Evolutionary conservation across 2,888 invertebrate species (phyloP).

Genomic region (Rapana venosa): DNA sequence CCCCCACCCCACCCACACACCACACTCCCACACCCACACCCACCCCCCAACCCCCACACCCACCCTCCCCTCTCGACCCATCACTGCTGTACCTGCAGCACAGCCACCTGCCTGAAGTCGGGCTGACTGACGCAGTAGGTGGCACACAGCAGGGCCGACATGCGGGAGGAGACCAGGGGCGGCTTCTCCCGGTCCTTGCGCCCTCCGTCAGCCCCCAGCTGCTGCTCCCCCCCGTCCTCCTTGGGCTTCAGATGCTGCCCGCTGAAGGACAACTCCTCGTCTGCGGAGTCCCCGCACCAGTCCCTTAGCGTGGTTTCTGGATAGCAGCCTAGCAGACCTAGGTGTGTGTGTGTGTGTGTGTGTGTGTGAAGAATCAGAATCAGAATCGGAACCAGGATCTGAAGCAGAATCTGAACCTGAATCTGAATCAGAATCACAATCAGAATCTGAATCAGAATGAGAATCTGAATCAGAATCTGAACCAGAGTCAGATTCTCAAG

Average conservation of each 20-base stretch:
- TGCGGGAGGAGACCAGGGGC: background rate
- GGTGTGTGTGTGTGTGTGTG: too few relatives aligned
- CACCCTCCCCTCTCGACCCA: background rate
- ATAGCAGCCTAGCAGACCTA: background rate
- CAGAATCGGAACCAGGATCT: too few relatives aligned
- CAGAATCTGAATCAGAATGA: too few relatives aligned
- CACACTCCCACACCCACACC: too few relatives aligned
- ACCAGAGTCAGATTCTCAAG: too few relatives aligned
- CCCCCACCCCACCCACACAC: too few relatives aligned
- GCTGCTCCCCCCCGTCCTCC: background rate
- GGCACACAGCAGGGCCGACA: background rate
- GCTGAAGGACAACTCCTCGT: background rate
- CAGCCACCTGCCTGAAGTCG: background rate
- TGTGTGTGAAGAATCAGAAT: too few relatives aligned
- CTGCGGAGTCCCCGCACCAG: background rate
- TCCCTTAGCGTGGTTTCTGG: background rate
- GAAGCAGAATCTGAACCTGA: too few relatives aligned
- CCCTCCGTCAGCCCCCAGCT: background rate
- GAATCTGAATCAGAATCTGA: too few relatives aligned
- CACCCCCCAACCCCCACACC: background rate
- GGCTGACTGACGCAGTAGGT: conserved; percentile 3
- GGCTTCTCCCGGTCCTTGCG: background rate
- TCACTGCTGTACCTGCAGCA: background rate
- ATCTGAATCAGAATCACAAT: too few relatives aligned
- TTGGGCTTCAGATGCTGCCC: background rate